Base-by-base conservation (phyloP, 1,140 invertebrate species). In the Schlechtendalia chinensis region DNA sequence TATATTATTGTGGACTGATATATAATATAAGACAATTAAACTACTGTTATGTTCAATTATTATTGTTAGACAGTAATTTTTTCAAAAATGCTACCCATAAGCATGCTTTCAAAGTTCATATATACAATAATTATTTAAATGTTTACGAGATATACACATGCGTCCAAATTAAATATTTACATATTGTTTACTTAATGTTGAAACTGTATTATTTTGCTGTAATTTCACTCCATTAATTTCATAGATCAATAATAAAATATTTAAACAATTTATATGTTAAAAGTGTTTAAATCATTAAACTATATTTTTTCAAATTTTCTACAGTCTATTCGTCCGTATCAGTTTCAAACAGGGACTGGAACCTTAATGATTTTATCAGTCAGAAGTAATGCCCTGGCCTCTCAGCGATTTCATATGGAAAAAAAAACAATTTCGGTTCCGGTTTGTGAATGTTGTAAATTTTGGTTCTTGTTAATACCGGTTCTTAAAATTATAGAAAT, bases 21-120 rank as follows among this genome's bases (percentile, higher is more conserved):
- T 59, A 22, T 79, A 59, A 61, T 61, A 61, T 79, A 79, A 61
- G n/a, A 22, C 11, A 61, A 75, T 75, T 27, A 59, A 59, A 77
- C 39, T 61, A 79, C 75, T 50, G 22, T 79, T 79, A 79, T 63
- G 75, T 79, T 79, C 74, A 79, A 77, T 45, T 59, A 61, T 61
- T 61, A 47, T n/a, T 59, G 19, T 63, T 79, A 79, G 56, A 39
- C 32, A 79, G 17, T n/a, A 12, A 47, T 79, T 79, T 79, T 79
- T n/a, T n/a, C n/a, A 5, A 50, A 61, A 27, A 58, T 59, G 12
- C 19, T n/a, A 77, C 29, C 19, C 22, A 39, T 45, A 59, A 77
- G 22, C 16, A 45, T 45, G 32, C n/a, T 27, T 74, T 74, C 27
- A 10, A 39, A 74, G 12, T 74, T 27, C 32, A 12, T 32, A 32